These are phyloP conservation scores for Eumaeus atala DNA, from an alignment of 1,140 invertebrate genomes.

Conservation along the genomic window DNA sequence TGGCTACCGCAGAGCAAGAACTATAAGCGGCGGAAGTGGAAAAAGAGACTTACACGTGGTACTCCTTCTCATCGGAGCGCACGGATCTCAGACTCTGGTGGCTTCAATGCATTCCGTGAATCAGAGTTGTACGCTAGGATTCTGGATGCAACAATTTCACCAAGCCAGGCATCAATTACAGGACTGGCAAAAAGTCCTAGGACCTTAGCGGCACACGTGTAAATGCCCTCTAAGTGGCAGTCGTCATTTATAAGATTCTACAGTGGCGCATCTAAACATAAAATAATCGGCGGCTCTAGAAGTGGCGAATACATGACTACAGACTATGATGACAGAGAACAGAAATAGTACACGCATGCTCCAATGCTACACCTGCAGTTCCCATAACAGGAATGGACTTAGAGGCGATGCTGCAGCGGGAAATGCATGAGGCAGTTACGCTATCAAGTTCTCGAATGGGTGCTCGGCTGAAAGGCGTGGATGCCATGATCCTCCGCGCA, in stretches of 20 bases:
- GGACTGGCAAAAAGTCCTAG: background rate
- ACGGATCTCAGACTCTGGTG: no score
- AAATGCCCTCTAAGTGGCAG: background rate
- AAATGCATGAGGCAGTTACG: background rate
- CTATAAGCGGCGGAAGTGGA: no score
- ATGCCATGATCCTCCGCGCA: background rate
- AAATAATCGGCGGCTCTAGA: background rate
- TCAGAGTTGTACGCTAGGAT: background rate
- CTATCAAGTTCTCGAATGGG: background rate
- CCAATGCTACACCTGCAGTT: no score
- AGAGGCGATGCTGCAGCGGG: background rate
- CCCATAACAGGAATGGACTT: background rate
- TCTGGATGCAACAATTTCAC: background rate
- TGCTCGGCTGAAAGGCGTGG: background rate
- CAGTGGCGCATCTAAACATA: background rate
- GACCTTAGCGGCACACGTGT: slow-evolving; percentile 3
- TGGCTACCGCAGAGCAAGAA: no score
- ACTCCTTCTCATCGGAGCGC: no score
- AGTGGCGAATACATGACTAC: slow-evolving; percentile 2
- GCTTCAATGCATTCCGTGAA: background rate
- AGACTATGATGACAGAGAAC: background rate
- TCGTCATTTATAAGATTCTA: background rate
- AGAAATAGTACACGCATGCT: no score
- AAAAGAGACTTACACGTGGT: no score
- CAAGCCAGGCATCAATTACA: background rate